Evolutionary conservation across 2,888 invertebrate genomes (phyloP), one percentile per base, ranked within the genome.

Genomic region (Drosophila prostipennis): DNA sequence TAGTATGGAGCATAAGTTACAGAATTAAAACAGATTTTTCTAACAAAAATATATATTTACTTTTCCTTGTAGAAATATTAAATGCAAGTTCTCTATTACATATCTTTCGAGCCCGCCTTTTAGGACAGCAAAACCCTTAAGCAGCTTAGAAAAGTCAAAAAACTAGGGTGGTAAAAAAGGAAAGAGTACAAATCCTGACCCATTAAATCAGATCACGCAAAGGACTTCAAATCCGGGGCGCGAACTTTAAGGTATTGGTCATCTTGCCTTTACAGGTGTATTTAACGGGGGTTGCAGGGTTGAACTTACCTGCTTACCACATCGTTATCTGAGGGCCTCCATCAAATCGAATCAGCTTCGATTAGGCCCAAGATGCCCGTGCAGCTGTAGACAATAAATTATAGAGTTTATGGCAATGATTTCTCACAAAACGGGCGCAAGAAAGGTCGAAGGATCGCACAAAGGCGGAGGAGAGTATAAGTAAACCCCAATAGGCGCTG

Each of bases 331-430:
- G 39, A 54, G 26, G 49, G 53, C 37, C 32, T 45, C 34, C 48
- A 57, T 36, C 32, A 23, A 26, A 67, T 36, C 49, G 65, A 59
- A 79, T 79, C 74, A 57, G 53, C 58, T 43, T 68, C 43, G 70
- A 72, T 55, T 57, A 52, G 49, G 39, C 10, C 68, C 72, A 75
- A 48, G 57, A 40, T 40, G 40, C 69, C 80, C 51, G 54, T 76
- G 76, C 86, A 86, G 79, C 83, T 79, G 83, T 43, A 70, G 71
- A 86, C 67, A 86, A 83, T 83, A 83, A 86, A 79, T 82, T 82
- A 80, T 86, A 46, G 67, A 76, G 57, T 82, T 85, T 80, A 82
- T 77, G 48, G 77, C 83, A 64, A 73, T 74, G 81, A 69, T 67
- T 79, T 78, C 64, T 65, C 49, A 65, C 58, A 73, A 78, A 68